A percentile compares a stretch with the other conserved stretches of the same genome.
Conservation (phyloP, 2,888 invertebrate genomes). For the Pristionchus exspectatus region DNA sequence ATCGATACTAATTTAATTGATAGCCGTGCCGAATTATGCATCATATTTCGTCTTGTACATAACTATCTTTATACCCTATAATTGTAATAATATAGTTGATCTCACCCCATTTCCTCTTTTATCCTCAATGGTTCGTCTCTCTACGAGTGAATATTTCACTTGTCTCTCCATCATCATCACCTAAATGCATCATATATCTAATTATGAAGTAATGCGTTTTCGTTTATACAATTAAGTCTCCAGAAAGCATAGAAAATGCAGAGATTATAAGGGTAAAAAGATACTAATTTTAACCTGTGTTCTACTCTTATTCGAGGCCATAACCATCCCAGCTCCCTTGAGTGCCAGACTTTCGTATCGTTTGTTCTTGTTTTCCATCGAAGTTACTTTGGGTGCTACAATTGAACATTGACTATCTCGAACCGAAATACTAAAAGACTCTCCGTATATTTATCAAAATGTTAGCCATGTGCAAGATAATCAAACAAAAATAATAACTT, state of each 20-base stretch:
- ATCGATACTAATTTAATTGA: not conserved
- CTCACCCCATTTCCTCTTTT: not conserved
- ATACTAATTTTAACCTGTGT: not conserved
- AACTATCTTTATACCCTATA: not conserved
- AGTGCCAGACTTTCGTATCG: constrained; percentile 38
- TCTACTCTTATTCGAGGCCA: constrained; percentile 5
- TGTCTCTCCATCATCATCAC: constrained; percentile 46
- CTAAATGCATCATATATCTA: not conserved
- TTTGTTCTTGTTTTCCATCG: constrained; percentile 36
- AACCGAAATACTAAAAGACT: not conserved
- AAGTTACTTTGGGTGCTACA: constrained; percentile 25
- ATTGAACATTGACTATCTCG: not conserved
- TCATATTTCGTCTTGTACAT: too few relatives aligned
- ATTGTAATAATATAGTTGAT: not conserved
- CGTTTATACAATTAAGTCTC: too few relatives aligned
- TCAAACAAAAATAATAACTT: not conserved
- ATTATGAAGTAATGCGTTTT: too few relatives aligned
- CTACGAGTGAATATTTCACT: constrained; percentile 1
- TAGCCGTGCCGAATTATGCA: not conserved
- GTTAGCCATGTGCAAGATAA: not conserved
- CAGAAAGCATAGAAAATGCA: too few relatives aligned
- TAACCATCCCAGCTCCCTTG: constrained; percentile 16
- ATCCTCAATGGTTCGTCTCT: not conserved
- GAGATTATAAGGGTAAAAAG: not conserved
- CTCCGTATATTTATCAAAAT: not conserved